Base-by-base conservation (phyloP, 1,140 invertebrate species). In the Zophobas atratus region DNA sequence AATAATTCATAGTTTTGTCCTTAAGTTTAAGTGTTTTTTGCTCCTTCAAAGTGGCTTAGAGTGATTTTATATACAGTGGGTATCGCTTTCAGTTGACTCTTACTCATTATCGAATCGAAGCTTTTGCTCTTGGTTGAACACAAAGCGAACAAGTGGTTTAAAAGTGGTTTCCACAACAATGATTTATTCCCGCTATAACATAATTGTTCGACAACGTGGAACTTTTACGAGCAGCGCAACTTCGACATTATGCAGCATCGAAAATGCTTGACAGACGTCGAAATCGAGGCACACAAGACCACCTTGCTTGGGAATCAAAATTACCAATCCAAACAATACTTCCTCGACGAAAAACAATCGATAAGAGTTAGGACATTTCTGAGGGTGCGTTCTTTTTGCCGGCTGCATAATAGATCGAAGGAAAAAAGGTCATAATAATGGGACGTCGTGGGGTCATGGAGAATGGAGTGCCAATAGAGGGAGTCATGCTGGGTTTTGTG, bases 351-450 rank as follows among this genome's bases (percentile, higher is more conserved):
- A 77, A 70, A 71, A 55, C 46, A 55, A 71, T 38, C 63, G 41
- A 51, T 57, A 36, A 36, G 73, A 6, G 49, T 67, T 41, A 32
- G 60, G 38, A 67, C 56, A 39, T 60, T 51, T 76, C 48, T 43
- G n/a, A 48, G 43, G 39, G 49, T 73, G 70, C 46, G 33, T 71
- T 78, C 79, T 82, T 79, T 70, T 78, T 75, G 76, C 75, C 48
- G 72, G 43, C 36, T 70, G 72, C 56, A 82, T 77, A 83, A 81
- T 79, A 81, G 79, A 83, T 80, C 80, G 79, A 80, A 82, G 81
- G 72, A 73, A 81, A 82, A 84, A 84, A 84, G 80, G 82, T 84
- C 83, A 79, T 76, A 20, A 84, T 82, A 81, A 75, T 67, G 39
- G 60, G 81, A 78, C 81, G 81, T 84, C 83, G 80, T 78, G 83